Conservation (phyloP, 2,797 vertebrate genomes). For the Halcyon chelicuti region DNA sequence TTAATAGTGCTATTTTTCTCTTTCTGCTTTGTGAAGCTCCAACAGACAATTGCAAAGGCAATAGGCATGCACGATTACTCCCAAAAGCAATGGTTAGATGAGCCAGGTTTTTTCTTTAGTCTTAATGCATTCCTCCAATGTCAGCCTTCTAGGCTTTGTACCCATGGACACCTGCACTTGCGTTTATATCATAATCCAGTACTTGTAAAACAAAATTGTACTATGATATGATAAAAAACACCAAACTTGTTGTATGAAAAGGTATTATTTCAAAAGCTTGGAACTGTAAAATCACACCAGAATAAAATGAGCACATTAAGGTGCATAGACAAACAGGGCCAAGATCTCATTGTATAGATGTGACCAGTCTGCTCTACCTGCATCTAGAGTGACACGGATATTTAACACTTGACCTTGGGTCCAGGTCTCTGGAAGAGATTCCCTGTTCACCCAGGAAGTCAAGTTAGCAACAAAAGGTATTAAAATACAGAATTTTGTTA, state of each 20-base stretch:
- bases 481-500: neutral
- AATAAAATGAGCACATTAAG: neutral
- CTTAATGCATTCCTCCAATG: neutral
- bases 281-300: too few relatives aligned
- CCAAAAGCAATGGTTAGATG: neutral
- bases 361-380: neutral
- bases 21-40: neutral
- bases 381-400: neutral
- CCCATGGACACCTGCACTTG: neutral
- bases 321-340: neutral
- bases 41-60: neutral
- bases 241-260: neutral
- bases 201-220: accelerated
- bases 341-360: neutral
- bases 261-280: neutral
- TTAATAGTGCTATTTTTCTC: neutral
- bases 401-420: neutral
- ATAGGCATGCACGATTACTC: accelerated
- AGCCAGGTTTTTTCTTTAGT: neutral
- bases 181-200: neutral
- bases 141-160: neutral
- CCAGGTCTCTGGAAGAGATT: neutral
- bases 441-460: neutral
- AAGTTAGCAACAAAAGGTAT: neutral
- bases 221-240: neutral